Base-by-base conservation (phyloP, 2,113 vertebrate species). In the Anguilla japonica region DNA sequence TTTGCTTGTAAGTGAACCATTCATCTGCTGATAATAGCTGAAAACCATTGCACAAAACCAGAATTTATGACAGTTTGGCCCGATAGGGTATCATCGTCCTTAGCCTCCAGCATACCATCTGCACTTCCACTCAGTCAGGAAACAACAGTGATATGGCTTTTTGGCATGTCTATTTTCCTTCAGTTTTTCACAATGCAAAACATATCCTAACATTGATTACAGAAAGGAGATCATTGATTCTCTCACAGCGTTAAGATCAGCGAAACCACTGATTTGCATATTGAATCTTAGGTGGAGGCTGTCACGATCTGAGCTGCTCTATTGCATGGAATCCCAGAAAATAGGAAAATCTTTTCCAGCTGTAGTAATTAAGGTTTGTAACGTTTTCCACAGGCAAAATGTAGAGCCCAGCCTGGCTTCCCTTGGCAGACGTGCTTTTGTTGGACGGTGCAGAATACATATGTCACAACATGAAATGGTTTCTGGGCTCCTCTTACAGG, bases 271-370 rank as follows among this genome's bases (percentile, higher is more conserved):
- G 56, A 41, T 83, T 83, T 7, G 82, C 53, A 29, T 40, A 39
- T 50, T 39, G 29, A 34, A 5, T 60, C 14, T 60, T 39, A 57
- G n/a, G 53, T 63, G 56, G 29, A 60, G 50, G 53, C 57, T 63
- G 71, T 60, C 34, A 29, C 5, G 53, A 40, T 83, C 50, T 13
- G 53, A 60, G 56, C 53, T 9, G 39, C 63, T 83, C 16, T 83
- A 60, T 40, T 63, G 82, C 56, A 39, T 26, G 34, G 56, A 83
- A 63, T 63, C 82, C 29, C 63, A 34, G 53, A 29, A 29, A 63
- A 83, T 83, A 40, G 18, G 82, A 41, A 83, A 83, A 83, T 83
- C 56, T 60, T 29, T 83, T 83, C 82, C 82, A 83, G 82, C 50
- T 83, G 82, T 20, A 20, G 82, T 57, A 83, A 83, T 83, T 83